These are phyloP conservation scores for Coecobrya sp. DNA, from an alignment of 2,888 invertebrate species.

Conservation along the genomic window DNA sequence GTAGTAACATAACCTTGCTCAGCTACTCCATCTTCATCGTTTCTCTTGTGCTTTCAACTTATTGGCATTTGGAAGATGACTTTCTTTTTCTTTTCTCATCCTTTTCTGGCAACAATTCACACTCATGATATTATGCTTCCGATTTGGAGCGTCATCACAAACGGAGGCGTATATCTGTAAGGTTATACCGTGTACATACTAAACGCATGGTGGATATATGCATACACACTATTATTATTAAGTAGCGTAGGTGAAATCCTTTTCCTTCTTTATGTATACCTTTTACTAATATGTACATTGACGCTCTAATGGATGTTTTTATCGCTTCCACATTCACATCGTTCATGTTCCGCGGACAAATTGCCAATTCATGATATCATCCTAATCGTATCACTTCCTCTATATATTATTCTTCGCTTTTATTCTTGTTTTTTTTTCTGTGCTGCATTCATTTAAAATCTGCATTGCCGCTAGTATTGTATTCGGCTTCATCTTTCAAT, in stretches of 20 bases:
- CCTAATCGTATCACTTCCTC: constrained; percentile 72
- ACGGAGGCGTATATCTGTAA: constrained; percentile 1
- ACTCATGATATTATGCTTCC: constrained; percentile 51
- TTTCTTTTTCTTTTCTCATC: constrained; percentile 33
- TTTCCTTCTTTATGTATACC: not conserved
- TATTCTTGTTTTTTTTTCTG: not conserved
- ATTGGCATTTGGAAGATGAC: constrained; percentile 74
- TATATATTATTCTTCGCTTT: constrained; percentile 65
- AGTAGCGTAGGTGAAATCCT: not conserved
- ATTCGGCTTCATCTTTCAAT: constrained; percentile 4
- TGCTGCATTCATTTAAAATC: constrained; percentile 47
- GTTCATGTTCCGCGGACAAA: constrained; percentile 78
- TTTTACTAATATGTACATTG: not conserved
- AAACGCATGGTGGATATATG: not conserved
- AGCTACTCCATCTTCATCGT: not conserved
- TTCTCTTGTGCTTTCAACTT: constrained; percentile 46
- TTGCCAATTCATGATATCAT: constrained; percentile 84
- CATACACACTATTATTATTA: not conserved
- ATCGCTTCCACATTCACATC: constrained; percentile 58
- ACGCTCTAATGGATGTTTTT: not conserved
- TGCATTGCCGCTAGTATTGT: constrained; percentile 61
- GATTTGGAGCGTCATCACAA: constrained; percentile 53
- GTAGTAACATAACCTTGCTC: constrained; percentile 4
- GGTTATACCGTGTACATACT: not conserved
- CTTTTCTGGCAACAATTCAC: constrained; percentile 69